Evolutionary conservation across 2,113 vertebrate genomes (phyloP).

Genomic region (Corapipo altera): DNA sequence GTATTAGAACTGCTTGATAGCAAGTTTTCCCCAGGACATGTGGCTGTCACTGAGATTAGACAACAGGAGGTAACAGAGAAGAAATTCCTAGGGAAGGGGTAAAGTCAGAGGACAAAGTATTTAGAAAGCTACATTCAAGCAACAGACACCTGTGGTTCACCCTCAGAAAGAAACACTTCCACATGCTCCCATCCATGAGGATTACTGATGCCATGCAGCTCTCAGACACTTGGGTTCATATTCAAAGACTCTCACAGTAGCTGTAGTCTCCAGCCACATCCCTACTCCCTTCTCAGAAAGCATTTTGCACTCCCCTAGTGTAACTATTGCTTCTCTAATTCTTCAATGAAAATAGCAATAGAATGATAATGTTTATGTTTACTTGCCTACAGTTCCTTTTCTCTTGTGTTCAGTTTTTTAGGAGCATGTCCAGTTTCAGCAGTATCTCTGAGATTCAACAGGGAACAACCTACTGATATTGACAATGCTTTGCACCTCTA

Average conservation of each 20-base stretch:
- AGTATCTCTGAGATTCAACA: not conserved
- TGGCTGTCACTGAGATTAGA: not conserved
- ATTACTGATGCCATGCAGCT: not conserved
- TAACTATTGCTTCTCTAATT: not conserved
- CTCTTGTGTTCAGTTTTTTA: not conserved
- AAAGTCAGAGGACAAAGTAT: not conserved
- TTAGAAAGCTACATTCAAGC: not conserved
- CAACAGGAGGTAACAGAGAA: not conserved
- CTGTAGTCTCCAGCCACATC: not conserved
- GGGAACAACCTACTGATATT: not conserved
- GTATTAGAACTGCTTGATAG: not conserved
- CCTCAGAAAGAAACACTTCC: not conserved
- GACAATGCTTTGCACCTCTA: not conserved
- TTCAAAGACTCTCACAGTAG: not conserved
- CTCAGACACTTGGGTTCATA: not conserved
- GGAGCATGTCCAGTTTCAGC: not conserved
- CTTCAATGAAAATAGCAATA: not conserved
- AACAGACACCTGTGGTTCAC: not conserved
- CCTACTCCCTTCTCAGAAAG: not conserved
- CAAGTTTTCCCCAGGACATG: not conserved
- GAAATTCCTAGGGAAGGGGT: not conserved
- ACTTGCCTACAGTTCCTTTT: not conserved
- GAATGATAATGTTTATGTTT: not conserved
- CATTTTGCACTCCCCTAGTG: not conserved
- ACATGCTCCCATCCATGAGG: rapidly evolving